A percentile compares a stretch with the other conserved stretches of the same genome.
Conservation (phyloP, 1,140 invertebrate genomes). For the Drosophila sulfurigaster region DNA sequence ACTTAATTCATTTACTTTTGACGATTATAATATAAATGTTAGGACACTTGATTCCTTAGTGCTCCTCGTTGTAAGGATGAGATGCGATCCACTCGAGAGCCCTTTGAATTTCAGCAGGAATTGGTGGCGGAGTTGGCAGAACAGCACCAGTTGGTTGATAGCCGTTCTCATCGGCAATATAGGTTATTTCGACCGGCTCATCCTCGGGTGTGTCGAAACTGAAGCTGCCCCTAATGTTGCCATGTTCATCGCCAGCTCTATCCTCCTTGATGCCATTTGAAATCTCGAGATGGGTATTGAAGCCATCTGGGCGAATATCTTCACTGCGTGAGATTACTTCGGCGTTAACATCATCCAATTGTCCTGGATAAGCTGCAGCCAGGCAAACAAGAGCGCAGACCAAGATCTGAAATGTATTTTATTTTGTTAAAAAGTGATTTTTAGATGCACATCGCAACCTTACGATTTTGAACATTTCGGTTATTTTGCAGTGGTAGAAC, state of each 20-base stretch:
- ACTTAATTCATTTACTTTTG: not conserved
- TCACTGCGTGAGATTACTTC: conserved; percentile 34
- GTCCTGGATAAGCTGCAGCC: conserved; percentile 43
- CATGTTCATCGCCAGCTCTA: conserved; percentile 73
- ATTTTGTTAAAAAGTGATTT: not conserved
- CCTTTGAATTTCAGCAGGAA: conserved; percentile 88
- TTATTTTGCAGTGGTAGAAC: conserved; percentile 44
- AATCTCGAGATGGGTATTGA: conserved; percentile 85
- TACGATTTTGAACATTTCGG: conserved; percentile 76
- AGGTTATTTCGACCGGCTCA: conserved; percentile 84
- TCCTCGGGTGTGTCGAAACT: conserved; percentile 78
- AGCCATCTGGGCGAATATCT: conserved; percentile 63
- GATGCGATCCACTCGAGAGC: conserved; percentile 85
- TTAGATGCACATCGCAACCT: conserved; percentile 27
- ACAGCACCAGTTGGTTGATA: conserved; percentile 84
- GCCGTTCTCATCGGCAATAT: conserved; percentile 88
- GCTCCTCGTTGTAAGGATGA: conserved; percentile 52
- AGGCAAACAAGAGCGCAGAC: conserved; percentile 60
- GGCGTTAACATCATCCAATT: conserved; percentile 31
- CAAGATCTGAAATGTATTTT: conserved; percentile 41
- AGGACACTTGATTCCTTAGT: not conserved
- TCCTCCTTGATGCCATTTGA: conserved; percentile 86
- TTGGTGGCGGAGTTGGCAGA: conserved; percentile 88
- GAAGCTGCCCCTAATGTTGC: conserved; percentile 57
- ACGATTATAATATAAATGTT: not conserved